Evolutionary conservation across 2,888 invertebrate genomes (phyloP).

Genomic region (Agonopterix arenella): DNA sequence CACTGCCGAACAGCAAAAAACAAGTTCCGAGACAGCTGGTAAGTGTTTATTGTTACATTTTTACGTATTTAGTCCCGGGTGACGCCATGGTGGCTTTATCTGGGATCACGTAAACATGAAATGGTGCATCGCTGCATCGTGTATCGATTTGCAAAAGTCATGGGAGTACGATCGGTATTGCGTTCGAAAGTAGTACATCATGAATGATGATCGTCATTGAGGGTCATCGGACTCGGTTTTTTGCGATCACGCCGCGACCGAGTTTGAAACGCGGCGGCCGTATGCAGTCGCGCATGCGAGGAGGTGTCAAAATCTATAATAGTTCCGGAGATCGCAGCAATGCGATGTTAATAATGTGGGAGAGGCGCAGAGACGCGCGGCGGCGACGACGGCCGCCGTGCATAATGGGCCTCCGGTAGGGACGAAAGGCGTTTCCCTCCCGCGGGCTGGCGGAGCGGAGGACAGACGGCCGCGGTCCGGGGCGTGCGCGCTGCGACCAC

Average conservation of each 20-base stretch:
- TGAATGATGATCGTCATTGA: slow-evolving; percentile 38
- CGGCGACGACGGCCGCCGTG: slow-evolving; percentile 43
- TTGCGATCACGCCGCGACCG: slow-evolving; percentile 66
- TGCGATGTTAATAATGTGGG: slow-evolving; percentile 44
- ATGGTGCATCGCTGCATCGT: slow-evolving; percentile 77
- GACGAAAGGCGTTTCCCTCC: slow-evolving; percentile 68
- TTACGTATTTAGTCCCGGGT: slow-evolving; percentile 76
- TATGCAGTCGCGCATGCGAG: slow-evolving; percentile 76
- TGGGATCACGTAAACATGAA: slow-evolving; percentile 81
- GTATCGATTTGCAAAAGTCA: slow-evolving; percentile 69
- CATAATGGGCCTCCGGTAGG: slow-evolving; percentile 48
- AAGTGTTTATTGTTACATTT: slow-evolving; percentile 74
- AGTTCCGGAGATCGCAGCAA: slow-evolving; percentile 58
- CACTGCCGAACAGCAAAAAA: slow-evolving; percentile 76
- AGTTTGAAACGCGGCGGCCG: slow-evolving; percentile 73
- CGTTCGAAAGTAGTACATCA: slow-evolving; percentile 27
- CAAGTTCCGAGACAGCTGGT: slow-evolving; percentile 79
- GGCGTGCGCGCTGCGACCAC: slow-evolving; percentile 55
- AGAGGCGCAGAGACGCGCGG: slow-evolving; percentile 36
- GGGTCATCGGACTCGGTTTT: slow-evolving; percentile 64
- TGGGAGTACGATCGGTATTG: slow-evolving; percentile 31
- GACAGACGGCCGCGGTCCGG: slow-evolving; percentile 32
- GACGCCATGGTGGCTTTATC: slow-evolving; percentile 81
- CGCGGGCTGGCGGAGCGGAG: slow-evolving; percentile 44
- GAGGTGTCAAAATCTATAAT: slow-evolving; percentile 74